These are phyloP conservation scores for Zoanthus sociatus DNA, from an alignment of 92 coral and sea anemone genomes.

Conservation along the genomic window DNA sequence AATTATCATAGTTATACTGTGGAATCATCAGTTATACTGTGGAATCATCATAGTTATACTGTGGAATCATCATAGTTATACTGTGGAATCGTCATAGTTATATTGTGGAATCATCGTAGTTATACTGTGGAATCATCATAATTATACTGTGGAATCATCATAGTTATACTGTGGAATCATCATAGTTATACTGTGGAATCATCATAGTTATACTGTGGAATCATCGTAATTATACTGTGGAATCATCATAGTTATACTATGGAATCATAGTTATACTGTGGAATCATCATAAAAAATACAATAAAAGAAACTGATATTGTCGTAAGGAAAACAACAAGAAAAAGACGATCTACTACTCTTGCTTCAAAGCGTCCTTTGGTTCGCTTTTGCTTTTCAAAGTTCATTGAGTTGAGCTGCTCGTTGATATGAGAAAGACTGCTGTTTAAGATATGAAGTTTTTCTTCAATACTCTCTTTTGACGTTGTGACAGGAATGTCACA, in stretches of 20 bases:
- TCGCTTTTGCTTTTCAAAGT: conserved; percentile 57
- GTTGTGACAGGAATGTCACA: conserved; percentile 25
- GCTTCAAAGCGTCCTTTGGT: conserved; percentile 91
- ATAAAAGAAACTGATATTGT: conserved; percentile 73
- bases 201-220: no score
- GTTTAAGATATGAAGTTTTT: conserved; percentile 65
- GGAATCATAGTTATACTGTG: conserved; percentile 65
- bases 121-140: no score
- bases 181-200: no score
- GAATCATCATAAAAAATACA: conserved; percentile 54
- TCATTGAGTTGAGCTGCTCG: conserved; percentile 35
- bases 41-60: no score
- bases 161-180: no score
- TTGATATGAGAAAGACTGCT: conserved; percentile 68
- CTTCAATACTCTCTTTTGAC: conserved; percentile 56
- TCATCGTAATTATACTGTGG: conserved; percentile 56
- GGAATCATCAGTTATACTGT: no score
- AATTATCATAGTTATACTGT: no score
- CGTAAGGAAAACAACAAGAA: conserved; percentile 65
- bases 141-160: no score
- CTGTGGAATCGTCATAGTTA: no score
- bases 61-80: no score
- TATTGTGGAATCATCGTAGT: no score
- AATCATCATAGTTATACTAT: conserved; percentile 66
- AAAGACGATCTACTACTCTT: conserved; percentile 84